These are phyloP conservation scores for Sciurus carolinensis DNA, from an alignment of 2,797 vertebrate species.

Conservation along the genomic window DNA sequence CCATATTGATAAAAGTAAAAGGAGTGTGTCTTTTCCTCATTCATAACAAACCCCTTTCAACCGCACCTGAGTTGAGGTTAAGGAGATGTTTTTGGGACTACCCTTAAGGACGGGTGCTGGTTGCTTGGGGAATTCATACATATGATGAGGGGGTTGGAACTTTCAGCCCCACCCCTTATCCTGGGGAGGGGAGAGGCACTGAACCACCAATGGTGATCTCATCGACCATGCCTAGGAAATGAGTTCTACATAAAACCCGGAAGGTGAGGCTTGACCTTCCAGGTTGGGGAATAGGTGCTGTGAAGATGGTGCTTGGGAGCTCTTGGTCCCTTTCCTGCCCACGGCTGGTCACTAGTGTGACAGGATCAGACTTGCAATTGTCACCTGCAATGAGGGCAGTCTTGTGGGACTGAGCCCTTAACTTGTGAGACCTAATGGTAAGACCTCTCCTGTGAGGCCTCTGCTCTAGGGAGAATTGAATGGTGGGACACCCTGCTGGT, in stretches of 20 bases:
- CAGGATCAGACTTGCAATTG: neutral
- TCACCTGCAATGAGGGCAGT: neutral
- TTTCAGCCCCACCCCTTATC: neutral
- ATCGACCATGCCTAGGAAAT: neutral
- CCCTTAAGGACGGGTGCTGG: neutral
- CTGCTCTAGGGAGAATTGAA: neutral
- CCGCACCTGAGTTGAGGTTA: neutral
- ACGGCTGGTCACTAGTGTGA: neutral
- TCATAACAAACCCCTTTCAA: neutral
- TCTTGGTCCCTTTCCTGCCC: fast-evolving
- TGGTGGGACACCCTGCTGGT: neutral
- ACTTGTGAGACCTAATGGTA: neutral
- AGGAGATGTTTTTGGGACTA: neutral
- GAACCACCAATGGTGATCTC: neutral
- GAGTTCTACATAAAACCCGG: neutral
- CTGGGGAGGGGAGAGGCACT: neutral
- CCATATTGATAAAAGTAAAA: neutral
- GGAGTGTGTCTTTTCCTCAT: neutral
- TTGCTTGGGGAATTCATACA: no score
- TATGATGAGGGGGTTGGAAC: neutral
- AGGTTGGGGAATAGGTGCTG: no score
- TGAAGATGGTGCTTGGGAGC: neutral
- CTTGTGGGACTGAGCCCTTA: neutral
- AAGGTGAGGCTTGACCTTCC: neutral
- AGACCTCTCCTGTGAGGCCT: no score